phyloP scores from a whole-genome alignment of 2,797 vertebrate species.

The Antennarius maculatus region DNA sequence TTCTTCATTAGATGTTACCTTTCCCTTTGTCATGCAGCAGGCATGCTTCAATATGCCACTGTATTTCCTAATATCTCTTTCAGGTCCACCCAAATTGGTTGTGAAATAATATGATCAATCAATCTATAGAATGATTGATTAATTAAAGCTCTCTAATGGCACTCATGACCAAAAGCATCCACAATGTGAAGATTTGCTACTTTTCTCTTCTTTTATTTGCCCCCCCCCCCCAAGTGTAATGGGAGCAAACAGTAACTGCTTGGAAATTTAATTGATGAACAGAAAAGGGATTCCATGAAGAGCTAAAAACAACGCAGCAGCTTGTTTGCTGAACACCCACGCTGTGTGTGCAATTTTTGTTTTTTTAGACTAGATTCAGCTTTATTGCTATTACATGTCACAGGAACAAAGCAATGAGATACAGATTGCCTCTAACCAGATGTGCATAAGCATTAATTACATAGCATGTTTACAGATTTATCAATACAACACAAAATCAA shows the following conservation, averaged over 20 bases:
- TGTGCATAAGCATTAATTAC: too few relatives aligned
- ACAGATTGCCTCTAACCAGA: too few relatives aligned
- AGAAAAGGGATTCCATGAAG: not conserved
- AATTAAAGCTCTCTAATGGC: not conserved
- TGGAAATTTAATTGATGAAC: not conserved
- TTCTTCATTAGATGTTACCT: conserved; percentile 57
- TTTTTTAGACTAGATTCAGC: too few relatives aligned
- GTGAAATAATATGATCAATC: not conserved
- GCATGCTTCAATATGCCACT: not conserved
- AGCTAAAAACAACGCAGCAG: not conserved
- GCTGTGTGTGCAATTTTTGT: too few relatives aligned
- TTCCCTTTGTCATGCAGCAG: conserved; percentile 11
- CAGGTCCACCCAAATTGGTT: not conserved
- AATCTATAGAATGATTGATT: not conserved
- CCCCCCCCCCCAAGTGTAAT: not conserved
- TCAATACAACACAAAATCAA: not conserved
- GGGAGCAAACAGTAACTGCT: not conserved
- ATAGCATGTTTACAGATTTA: too few relatives aligned
- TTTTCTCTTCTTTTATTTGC: not conserved
- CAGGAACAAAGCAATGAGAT: too few relatives aligned
- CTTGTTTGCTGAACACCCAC: not conserved
- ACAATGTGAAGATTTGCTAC: not conserved
- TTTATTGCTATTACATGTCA: too few relatives aligned
- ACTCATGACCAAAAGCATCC: not conserved
- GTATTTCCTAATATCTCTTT: not conserved